phyloP scores from a whole-genome alignment of 2,113 vertebrate species.

The Pyrgilauda ruficollis region DNA sequence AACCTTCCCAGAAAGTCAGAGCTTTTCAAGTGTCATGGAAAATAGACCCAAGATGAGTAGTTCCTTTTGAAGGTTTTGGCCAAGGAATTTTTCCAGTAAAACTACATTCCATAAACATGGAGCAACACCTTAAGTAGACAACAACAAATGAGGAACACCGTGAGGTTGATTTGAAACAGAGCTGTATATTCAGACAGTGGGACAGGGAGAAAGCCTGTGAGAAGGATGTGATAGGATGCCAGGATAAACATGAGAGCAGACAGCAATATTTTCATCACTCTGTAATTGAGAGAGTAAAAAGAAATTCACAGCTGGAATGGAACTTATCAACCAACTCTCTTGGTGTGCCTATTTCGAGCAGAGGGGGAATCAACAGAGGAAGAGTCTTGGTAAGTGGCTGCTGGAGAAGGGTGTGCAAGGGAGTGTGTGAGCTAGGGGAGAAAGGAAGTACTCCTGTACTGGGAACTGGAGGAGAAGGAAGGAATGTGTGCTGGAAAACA shows the following conservation, averaged over 20 bases:
- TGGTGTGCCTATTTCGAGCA: slow-evolving; percentile 9
- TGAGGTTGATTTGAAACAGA: slow-evolving; percentile 14
- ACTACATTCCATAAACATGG: slow-evolving; percentile 62
- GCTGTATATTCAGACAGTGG: slow-evolving; percentile 13
- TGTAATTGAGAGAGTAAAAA: background rate
- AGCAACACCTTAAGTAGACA: slow-evolving; percentile 53
- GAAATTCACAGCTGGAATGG: slow-evolving; percentile 1
- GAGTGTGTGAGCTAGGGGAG: background rate
- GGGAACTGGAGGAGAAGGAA: background rate
- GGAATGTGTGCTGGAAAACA: background rate
- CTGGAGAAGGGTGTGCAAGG: background rate
- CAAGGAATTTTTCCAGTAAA: slow-evolving; percentile 62
- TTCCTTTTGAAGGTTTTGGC: slow-evolving; percentile 60
- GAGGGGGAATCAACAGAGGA: background rate
- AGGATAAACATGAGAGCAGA: slow-evolving; percentile 9
- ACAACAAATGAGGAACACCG: slow-evolving; percentile 1
- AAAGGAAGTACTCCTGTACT: background rate
- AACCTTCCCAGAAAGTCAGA: slow-evolving; percentile 13
- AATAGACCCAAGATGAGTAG: slow-evolving; percentile 35
- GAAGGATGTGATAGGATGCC: background rate
- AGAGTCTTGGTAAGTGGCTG: slow-evolving; percentile 22
- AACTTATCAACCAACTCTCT: slow-evolving; percentile 17
- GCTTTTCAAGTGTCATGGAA: slow-evolving; percentile 41
- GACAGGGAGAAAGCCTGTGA: slow-evolving; percentile 2
- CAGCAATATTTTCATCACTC: background rate